A percentile compares a stretch with the other conserved stretches of the same genome.
Conservation (phyloP, 2,888 invertebrate genomes). For the Metopia argyrocephala region DNA sequence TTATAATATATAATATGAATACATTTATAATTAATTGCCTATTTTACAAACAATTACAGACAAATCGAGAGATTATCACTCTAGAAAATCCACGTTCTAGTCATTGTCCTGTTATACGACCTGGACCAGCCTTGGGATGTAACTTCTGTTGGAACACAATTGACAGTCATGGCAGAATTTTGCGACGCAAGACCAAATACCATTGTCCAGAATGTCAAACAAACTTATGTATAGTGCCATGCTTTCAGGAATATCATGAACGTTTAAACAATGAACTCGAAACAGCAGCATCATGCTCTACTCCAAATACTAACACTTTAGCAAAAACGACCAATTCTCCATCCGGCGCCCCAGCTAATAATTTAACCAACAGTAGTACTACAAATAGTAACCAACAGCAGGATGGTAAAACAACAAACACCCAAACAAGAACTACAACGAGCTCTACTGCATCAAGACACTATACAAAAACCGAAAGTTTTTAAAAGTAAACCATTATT, state of each 20-base stretch:
- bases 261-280: slow-evolving; percentile 79
- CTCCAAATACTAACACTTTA: slow-evolving; percentile 55
- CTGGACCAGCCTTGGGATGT: slow-evolving; percentile 91
- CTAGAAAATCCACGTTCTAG: slow-evolving; percentile 82
- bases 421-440: slow-evolving; percentile 11
- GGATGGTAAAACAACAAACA: slow-evolving; percentile 64
- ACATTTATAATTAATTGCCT: too few species aligned
- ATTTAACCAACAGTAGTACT: slow-evolving; percentile 20
- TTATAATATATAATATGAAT: too few species aligned
- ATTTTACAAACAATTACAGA: too few species aligned
- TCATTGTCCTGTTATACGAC: slow-evolving; percentile 90
- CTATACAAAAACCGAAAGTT: slow-evolving; percentile 78
- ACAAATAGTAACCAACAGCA: slow-evolving; percentile 59
- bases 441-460: slow-evolving; percentile 66
- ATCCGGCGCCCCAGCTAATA: slow-evolving; percentile 49
- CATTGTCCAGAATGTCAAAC: slow-evolving; percentile 94
- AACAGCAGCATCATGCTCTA: slow-evolving; percentile 66
- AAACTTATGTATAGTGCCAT: slow-evolving; percentile 92
- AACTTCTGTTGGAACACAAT: slow-evolving; percentile 95
- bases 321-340: slow-evolving; percentile 63
- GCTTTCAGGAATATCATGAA: slow-evolving; percentile 91
- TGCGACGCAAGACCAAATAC: slow-evolving; percentile 92
- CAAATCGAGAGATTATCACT: slow-evolving; percentile 77
- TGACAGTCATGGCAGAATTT: slow-evolving; percentile 88
- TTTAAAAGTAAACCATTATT: slow-evolving; percentile 69